These are phyloP conservation scores for Paracanthobrama guichenoti DNA, from an alignment of 2,113 vertebrate species.

Conservation along the genomic window DNA sequence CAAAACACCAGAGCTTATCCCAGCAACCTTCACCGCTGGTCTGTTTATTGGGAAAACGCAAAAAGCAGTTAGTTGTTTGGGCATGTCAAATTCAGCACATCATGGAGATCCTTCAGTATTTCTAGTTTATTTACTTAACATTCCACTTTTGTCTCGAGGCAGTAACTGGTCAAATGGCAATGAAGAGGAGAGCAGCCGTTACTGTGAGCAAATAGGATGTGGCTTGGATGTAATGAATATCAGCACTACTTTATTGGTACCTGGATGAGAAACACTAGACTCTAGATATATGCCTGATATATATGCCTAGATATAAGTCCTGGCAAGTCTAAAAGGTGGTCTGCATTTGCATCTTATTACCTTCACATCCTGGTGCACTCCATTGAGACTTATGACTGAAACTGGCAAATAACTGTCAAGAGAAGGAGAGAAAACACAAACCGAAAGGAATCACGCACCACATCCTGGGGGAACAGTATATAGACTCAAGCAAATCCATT, in stretches of 20 bases:
- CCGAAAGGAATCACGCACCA: slow-evolving; percentile 36
- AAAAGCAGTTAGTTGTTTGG: slow-evolving; percentile 35
- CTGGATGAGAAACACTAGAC: not conserved
- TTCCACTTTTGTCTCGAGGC: slow-evolving; percentile 50
- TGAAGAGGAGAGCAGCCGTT: slow-evolving; percentile 36
- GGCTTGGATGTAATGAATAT: slow-evolving; percentile 28
- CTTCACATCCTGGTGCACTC: slow-evolving; percentile 62
- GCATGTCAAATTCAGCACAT: slow-evolving; percentile 41
- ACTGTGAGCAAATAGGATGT: slow-evolving; percentile 57
- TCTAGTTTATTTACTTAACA: slow-evolving; percentile 42
- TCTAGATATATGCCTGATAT: too few relatives aligned
- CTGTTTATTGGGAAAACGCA: slow-evolving; percentile 41
- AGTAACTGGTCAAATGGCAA: slow-evolving; percentile 50
- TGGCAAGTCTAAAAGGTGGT: slow-evolving; percentile 58
- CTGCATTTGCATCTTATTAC: slow-evolving; percentile 79
- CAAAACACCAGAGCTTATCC: slow-evolving; percentile 64
- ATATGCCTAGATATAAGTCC: too few relatives aligned
- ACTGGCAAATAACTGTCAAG: slow-evolving; percentile 57
- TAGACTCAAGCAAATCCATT: slow-evolving; percentile 52
- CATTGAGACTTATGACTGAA: slow-evolving; percentile 54
- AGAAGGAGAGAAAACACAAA: not conserved
- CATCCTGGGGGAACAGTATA: slow-evolving; percentile 61
- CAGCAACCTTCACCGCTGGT: slow-evolving; percentile 13
- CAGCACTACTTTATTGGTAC: not conserved
- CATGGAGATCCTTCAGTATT: slow-evolving; percentile 31